Evolutionary conservation across 2,113 vertebrate genomes (phyloP).

Genomic region (Spheniscus mendiculus): DNA sequence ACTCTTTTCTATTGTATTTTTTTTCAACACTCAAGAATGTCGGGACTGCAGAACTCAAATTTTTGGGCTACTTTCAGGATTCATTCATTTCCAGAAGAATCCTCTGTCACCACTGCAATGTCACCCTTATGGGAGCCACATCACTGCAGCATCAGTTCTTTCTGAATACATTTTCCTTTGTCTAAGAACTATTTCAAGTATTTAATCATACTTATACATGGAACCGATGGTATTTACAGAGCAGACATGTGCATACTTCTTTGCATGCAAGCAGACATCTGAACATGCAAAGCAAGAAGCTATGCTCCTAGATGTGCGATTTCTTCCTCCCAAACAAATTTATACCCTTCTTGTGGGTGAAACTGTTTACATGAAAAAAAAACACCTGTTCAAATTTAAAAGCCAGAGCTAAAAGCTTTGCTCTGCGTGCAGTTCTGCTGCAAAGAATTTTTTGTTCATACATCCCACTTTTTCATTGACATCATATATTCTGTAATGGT

Average conservation of each 20-base stretch:
- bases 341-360: not conserved
- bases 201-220: not conserved
- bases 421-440: conserved; percentile 31
- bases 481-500: conserved; percentile 33
- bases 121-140: not conserved
- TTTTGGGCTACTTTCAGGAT: not conserved
- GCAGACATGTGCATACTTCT: not conserved
- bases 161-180: not conserved
- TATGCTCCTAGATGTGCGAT: not conserved
- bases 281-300: not conserved
- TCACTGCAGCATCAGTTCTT: conserved; percentile 1
- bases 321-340: not conserved
- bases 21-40: not conserved
- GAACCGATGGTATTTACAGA: not conserved
- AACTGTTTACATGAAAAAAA: not conserved
- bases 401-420: conserved; percentile 55
- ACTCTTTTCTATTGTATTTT: not conserved
- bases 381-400: not conserved
- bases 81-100: conserved; percentile 41
- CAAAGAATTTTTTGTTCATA: conserved; percentile 51
- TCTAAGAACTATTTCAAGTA: not conserved
- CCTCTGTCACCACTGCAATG: not conserved
- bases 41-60: not conserved
- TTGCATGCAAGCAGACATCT: not conserved
- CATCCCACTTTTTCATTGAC: conserved; percentile 35